phyloP scores from a whole-genome alignment of 37 sponge, comb jelly and placozoan species.

The Eunapius fragilis region DNA sequence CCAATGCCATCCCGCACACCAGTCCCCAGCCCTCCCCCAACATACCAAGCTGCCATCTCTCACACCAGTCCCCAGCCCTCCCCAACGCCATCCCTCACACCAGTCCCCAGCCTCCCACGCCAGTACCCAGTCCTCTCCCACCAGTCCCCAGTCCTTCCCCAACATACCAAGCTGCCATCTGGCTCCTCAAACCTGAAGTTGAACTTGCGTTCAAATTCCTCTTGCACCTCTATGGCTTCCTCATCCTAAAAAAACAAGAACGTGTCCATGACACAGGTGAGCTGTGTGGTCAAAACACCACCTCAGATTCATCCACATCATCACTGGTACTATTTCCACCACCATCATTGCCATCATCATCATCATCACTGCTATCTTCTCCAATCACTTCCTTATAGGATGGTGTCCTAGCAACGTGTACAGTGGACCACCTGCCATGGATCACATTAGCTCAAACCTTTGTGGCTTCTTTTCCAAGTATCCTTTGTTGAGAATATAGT shows the following conservation, averaged over 20 bases:
- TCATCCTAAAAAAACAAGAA: conserved; percentile 53
- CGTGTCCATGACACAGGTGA: too few relatives aligned
- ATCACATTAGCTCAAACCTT: conserved; percentile 27
- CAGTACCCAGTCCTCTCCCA: too few relatives aligned
- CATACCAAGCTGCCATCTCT: too few relatives aligned
- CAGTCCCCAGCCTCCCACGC: too few relatives aligned
- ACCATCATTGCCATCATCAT: background rate
- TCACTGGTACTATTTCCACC: background rate
- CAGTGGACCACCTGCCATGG: background rate
- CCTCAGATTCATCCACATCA: background rate
- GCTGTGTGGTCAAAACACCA: background rate
- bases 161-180: too few relatives aligned
- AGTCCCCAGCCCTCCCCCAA: too few relatives aligned
- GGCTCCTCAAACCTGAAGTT: conserved; percentile 94
- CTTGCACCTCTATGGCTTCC: conserved; percentile 84
- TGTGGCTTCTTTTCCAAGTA: conserved; percentile 67
- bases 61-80: too few relatives aligned
- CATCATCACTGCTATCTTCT: conserved; percentile 18
- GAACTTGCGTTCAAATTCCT: conserved; percentile 88
- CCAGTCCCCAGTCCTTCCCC: too few relatives aligned
- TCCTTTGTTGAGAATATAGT: conserved; percentile 89
- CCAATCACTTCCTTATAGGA: conserved; percentile 51
- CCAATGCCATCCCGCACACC: too few relatives aligned
- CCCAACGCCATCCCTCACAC: too few relatives aligned
- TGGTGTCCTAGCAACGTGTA: conserved; percentile 21